A percentile compares a stretch with the other conserved stretches of the same genome.
These are phyloP conservation scores for Chunga burmeisteri DNA, from an alignment of 2,113 vertebrate species.

Conservation along the genomic window DNA sequence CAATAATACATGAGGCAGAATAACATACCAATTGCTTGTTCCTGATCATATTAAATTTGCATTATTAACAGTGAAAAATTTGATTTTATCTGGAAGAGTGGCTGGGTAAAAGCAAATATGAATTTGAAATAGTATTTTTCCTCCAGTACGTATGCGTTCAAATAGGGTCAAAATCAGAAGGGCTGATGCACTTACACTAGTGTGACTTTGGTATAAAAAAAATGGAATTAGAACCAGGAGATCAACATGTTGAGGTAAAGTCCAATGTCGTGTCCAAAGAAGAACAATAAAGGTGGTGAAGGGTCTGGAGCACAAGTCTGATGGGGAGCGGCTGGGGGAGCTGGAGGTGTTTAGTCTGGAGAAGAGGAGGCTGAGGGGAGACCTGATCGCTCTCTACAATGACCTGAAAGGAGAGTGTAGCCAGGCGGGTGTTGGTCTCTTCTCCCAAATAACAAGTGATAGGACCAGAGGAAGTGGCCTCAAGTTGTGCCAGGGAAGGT, in stretches of 20 bases:
- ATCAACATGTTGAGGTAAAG: not conserved
- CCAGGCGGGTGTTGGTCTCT: too few relatives aligned
- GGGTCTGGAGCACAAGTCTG: not conserved
- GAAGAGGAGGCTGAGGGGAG: too few relatives aligned
- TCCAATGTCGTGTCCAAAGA: not conserved
- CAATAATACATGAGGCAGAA: not conserved
- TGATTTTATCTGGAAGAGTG: not conserved
- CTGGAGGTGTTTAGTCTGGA: too few relatives aligned
- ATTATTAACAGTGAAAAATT: not conserved
- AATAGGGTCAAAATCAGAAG: not conserved
- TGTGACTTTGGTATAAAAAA: not conserved
- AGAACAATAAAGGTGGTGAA: not conserved
- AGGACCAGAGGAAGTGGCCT: too few relatives aligned
- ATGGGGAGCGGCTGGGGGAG: fast-evolving
- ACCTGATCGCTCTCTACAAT: too few relatives aligned
- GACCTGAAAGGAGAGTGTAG: too few relatives aligned
- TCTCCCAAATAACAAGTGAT: too few relatives aligned
- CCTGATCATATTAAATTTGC: not conserved
- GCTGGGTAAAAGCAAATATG: not conserved
- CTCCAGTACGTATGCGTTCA: not conserved
- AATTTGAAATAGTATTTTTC: not conserved
- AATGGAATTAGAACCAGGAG: not conserved
- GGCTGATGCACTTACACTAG: not conserved
- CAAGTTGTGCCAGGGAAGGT: too few relatives aligned
- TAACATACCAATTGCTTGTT: not conserved